Evolutionary conservation across 2,888 invertebrate genomes (phyloP).

Genomic region (Trichogramma evanescens): DNA sequence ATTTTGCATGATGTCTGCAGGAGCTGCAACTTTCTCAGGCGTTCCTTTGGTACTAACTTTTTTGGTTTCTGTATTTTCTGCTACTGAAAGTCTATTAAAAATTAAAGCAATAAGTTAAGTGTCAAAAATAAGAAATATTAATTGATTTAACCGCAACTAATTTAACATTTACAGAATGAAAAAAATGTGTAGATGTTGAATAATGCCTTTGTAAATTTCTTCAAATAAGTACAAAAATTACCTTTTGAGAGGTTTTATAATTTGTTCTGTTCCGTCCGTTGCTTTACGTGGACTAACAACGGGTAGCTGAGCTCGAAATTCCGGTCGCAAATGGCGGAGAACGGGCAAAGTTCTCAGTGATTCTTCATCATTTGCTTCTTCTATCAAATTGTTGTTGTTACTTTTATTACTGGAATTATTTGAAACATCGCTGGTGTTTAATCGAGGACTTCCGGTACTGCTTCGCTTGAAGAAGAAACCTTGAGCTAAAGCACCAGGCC

Average conservation of each 20-base stretch:
- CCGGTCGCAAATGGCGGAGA: constrained; percentile 73
- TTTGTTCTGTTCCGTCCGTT: constrained; percentile 44
- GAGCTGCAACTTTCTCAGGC: no score
- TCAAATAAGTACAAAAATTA: constrained; percentile 8
- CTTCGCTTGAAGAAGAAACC: constrained; percentile 60
- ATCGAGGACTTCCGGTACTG: constrained; percentile 36
- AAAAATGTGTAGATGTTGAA: no score
- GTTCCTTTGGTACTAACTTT: no score
- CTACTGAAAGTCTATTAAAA: no score
- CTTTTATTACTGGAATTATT: constrained; percentile 39
- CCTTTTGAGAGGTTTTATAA: constrained; percentile 42
- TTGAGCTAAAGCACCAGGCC: constrained; percentile 78
- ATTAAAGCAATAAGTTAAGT: no score
- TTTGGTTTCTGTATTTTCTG: no score
- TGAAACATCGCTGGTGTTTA: constrained; percentile 36
- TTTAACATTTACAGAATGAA: no score
- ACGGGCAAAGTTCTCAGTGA: constrained; percentile 61
- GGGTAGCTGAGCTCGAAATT: constrained; percentile 78
- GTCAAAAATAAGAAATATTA: no score
- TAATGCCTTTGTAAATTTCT: neutral
- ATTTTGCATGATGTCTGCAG: no score
- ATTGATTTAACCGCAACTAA: no score
- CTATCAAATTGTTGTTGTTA: constrained; percentile 34
- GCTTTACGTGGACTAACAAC: constrained; percentile 48
- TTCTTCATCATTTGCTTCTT: constrained; percentile 37